Evolutionary conservation across 2,888 invertebrate species (phyloP).

Genomic region (Pandemis corylana): DNA sequence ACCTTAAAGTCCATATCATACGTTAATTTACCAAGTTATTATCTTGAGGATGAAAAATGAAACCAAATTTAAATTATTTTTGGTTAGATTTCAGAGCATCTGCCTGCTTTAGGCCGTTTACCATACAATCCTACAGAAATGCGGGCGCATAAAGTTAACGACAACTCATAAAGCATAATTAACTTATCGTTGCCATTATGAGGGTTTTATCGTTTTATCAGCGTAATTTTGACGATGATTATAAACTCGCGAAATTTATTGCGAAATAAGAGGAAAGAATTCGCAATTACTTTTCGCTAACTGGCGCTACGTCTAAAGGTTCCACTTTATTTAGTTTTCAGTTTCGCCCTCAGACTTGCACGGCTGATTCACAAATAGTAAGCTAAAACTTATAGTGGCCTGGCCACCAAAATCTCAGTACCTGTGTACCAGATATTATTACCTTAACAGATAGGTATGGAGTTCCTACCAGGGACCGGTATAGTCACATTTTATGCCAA

Average conservation of each 20-base stretch:
- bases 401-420: too few relatives aligned
- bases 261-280: slow-evolving; percentile 4
- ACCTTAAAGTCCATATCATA: too few relatives aligned
- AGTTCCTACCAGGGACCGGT: too few relatives aligned
- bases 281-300: slow-evolving; percentile 11
- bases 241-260: slow-evolving; percentile 2
- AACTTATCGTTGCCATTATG: slow-evolving; percentile 11
- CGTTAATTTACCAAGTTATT: too few relatives aligned
- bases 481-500: too few relatives aligned
- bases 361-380: background rate
- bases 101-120: background rate
- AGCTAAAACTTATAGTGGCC: background rate
- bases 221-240: slow-evolving; percentile 3
- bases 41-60: too few relatives aligned
- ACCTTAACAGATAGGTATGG: too few relatives aligned
- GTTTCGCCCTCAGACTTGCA: background rate
- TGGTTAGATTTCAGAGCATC: too few relatives aligned
- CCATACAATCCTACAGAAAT: background rate
- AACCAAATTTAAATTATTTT: too few relatives aligned
- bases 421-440: too few relatives aligned
- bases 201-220: slow-evolving; percentile 14
- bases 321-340: slow-evolving; percentile 10
- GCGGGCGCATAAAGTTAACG: slow-evolving; percentile 6
- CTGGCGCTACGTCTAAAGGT: background rate
- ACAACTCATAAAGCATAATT: slow-evolving; percentile 14